Evolutionary conservation across 2,113 vertebrate genomes (phyloP).

Genomic region (Trachemys scripta): DNA sequence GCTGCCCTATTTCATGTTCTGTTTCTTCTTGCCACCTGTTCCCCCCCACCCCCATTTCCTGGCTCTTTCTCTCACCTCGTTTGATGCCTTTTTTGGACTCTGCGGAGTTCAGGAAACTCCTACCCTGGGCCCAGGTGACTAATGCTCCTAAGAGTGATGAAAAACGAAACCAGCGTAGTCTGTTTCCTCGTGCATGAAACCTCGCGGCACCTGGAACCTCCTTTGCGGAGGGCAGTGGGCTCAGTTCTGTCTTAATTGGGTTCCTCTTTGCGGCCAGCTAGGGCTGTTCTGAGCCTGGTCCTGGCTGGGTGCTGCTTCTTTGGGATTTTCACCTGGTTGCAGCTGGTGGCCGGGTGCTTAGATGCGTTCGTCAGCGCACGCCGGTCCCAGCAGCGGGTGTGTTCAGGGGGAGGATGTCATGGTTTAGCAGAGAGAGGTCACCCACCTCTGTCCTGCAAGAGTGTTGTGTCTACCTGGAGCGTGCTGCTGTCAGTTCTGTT

Average conservation of each 20-base stretch:
- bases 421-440: background rate
- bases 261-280: background rate
- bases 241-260: accelerated
- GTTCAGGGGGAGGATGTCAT: background rate
- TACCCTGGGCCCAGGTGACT: accelerated
- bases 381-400: background rate
- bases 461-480: background rate
- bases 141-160: background rate
- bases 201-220: accelerated
- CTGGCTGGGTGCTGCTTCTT: accelerated
- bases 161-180: background rate
- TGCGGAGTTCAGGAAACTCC: background rate
- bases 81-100: background rate
- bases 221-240: background rate
- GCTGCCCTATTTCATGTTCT: too few relatives aligned
- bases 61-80: background rate
- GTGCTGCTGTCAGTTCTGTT: background rate
- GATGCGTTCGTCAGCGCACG: too few relatives aligned
- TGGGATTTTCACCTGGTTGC: background rate
- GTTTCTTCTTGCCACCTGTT: background rate
- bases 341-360: background rate
- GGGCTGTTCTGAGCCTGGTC: accelerated
- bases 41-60: background rate
- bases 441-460: too few relatives aligned
- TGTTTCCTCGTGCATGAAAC: background rate